Conservation (phyloP, 2,113 vertebrate species). For the Anser brachyrhynchus region DNA sequence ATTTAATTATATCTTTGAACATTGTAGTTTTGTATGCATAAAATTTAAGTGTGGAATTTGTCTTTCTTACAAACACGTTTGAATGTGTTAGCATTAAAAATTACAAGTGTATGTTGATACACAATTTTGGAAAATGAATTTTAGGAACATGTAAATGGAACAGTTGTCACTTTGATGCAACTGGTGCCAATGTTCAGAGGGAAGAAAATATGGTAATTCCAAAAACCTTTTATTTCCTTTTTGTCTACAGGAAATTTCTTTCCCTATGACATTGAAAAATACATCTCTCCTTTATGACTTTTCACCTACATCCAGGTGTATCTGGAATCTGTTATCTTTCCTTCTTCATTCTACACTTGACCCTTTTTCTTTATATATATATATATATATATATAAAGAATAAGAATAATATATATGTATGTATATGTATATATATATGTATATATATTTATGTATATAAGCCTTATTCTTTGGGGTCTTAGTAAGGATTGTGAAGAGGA, state of each 20-base stretch:
- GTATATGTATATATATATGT: too few relatives aligned
- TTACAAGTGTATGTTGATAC: neutral
- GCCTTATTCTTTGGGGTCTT: accelerated
- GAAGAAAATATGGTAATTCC: neutral
- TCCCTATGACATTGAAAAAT: neutral
- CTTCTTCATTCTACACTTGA: accelerated
- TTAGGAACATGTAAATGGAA: neutral
- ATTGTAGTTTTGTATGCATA: neutral
- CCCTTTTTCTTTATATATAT: neutral
- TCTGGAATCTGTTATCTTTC: neutral
- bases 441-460: too few relatives aligned
- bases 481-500: neutral
- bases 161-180: neutral
- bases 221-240: neutral
- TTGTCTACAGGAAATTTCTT: neutral
- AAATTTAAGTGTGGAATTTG: neutral
- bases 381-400: too few relatives aligned
- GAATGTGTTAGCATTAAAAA: neutral
- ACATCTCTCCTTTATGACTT: neutral
- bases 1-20: neutral
- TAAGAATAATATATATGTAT: too few relatives aligned
- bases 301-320: neutral
- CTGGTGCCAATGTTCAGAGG: neutral
- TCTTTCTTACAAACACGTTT: neutral
- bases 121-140: neutral